These are phyloP conservation scores for Microhierax caerulescens DNA, from an alignment of 2,797 vertebrate genomes.

Conservation along the genomic window DNA sequence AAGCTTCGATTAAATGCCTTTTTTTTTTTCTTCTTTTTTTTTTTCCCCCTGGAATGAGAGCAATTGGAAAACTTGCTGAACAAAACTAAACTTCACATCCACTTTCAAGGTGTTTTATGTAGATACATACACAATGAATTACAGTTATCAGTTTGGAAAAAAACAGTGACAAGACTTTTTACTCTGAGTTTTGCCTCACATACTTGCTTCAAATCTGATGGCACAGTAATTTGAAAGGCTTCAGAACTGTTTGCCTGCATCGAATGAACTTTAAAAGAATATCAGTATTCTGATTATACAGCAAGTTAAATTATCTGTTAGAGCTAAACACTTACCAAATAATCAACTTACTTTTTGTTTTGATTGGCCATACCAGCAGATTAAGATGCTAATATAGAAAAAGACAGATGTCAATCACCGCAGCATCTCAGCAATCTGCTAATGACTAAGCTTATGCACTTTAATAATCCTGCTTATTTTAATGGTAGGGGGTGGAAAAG, in stretches of 20 bases:
- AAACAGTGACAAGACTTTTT: not conserved
- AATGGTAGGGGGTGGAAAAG: constrained; percentile 2
- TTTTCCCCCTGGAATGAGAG: not conserved
- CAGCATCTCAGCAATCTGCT: not conserved
- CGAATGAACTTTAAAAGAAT: not conserved
- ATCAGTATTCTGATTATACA: constrained; percentile 24
- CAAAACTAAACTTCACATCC: not conserved
- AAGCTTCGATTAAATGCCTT: not conserved
- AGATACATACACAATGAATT: not conserved
- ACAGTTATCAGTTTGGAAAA: not conserved
- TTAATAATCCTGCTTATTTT: constrained; percentile 48
- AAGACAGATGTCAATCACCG: constrained; percentile 61
- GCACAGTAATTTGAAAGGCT: not conserved
- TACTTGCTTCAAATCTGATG: not conserved
- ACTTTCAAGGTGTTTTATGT: not conserved
- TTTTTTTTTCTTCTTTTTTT: not conserved
- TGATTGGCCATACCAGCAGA: constrained; percentile 25
- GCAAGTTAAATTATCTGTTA: not conserved
- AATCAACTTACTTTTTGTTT: constrained; percentile 41
- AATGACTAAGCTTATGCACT: constrained; percentile 40
- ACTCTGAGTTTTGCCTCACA: not conserved
- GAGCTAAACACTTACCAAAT: not conserved
- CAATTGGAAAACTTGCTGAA: not conserved
- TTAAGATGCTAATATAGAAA: constrained; percentile 31
- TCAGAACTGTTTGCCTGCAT: not conserved